Percentiles rank a stretch among this genome's conserved stretches.
These are phyloP conservation scores for Diplolepis rosae DNA, from an alignment of 2,888 invertebrate genomes.

Conservation along the genomic window DNA sequence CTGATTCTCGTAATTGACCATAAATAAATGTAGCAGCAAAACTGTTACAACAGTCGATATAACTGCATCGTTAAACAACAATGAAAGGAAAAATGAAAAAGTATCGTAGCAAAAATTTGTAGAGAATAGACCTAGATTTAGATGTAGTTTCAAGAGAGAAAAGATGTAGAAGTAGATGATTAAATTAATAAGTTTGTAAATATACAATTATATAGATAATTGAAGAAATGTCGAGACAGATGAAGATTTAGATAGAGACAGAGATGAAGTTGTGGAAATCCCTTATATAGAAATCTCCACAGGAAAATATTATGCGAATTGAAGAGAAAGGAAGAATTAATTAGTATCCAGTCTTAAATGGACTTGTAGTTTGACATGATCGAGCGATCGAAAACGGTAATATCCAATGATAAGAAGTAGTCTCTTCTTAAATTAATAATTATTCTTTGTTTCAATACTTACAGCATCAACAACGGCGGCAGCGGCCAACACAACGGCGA, in stretches of 20 bases:
- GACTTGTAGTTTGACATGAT: slow-evolving; percentile 11
- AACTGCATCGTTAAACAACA: slow-evolving; percentile 30
- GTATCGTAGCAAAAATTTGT: background rate
- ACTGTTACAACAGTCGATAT: slow-evolving; percentile 1
- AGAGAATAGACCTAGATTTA: background rate
- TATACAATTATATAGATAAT: no score
- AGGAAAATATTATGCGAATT: slow-evolving; percentile 1
- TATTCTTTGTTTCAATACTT: background rate
- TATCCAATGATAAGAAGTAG: background rate
- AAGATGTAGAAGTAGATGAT: background rate
- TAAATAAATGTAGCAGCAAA: no score
- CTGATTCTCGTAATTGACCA: slow-evolving; percentile 41
- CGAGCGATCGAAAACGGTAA: slow-evolving; percentile 8
- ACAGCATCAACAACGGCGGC: slow-evolving; percentile 56
- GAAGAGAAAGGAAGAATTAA: slow-evolving; percentile 7
- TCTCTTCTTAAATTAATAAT: background rate
- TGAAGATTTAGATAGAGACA: background rate
- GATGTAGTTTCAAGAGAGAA: background rate
- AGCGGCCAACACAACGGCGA: slow-evolving; percentile 67
- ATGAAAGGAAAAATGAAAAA: slow-evolving; percentile 4
- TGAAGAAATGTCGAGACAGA: background rate
- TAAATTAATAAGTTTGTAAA: no score
- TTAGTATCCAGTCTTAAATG: slow-evolving; percentile 30
- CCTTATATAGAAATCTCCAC: background rate
- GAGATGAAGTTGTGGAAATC: background rate